A percentile compares a stretch with the other conserved stretches of the same genome.
These are phyloP conservation scores for Micromesistius poutassou DNA, from an alignment of 2,797 vertebrate genomes.

Conservation along the genomic window DNA sequence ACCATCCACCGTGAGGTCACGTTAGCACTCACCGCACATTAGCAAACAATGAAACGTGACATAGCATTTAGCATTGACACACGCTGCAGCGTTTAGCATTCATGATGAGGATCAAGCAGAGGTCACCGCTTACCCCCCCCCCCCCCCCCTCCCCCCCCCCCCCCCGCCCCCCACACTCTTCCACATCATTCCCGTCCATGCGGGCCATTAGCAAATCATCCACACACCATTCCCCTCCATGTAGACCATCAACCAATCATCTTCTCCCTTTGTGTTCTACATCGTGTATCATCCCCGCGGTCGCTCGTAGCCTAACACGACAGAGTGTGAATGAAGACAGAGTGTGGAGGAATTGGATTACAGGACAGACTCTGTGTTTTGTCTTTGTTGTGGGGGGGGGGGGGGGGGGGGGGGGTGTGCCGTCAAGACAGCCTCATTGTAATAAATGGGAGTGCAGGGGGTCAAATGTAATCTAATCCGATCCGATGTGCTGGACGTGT, in stretches of 20 bases:
- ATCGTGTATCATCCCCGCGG: background rate
- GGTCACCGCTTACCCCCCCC: background rate
- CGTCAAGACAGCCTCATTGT: background rate
- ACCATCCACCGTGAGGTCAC: no score
- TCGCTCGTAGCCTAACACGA: background rate
- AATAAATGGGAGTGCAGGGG: constrained; percentile 2
- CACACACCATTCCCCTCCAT: background rate
- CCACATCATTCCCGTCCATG: background rate
- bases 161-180: background rate
- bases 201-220: background rate
- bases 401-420: background rate
- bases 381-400: background rate
- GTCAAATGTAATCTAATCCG: background rate
- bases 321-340: background rate
- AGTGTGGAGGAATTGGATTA: background rate
- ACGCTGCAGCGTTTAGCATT: background rate
- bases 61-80: background rate
- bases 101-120: background rate
- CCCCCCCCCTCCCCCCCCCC: no score
- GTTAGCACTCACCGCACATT: background rate
- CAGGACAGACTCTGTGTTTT: background rate
- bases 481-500: background rate
- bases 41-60: background rate
- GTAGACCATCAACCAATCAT: background rate
- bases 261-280: background rate